phyloP scores from a whole-genome alignment of 1,140 invertebrate species.

The Oedothorax gibbosus region DNA sequence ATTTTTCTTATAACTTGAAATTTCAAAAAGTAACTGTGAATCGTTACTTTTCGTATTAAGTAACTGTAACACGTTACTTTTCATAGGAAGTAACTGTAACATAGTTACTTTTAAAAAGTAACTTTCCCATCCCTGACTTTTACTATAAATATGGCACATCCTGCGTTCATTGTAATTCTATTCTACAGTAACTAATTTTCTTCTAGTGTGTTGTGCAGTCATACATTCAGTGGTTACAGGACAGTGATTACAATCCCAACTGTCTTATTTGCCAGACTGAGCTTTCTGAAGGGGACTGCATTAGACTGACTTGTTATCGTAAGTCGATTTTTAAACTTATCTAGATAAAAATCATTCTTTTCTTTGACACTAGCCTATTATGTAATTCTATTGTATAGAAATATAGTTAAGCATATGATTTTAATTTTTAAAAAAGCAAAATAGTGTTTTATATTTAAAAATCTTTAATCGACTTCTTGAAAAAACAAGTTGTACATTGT shows the following conservation, averaged over 20 bases:
- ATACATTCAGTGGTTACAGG: conserved; percentile 96
- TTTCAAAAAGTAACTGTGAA: no score
- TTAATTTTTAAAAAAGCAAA: background rate
- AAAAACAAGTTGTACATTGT: background rate
- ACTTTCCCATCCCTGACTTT: no score
- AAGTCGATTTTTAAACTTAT: conserved; percentile 63
- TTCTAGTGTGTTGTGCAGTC: conserved; percentile 96
- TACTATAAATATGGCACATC: no score
- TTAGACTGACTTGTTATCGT: conserved; percentile 88
- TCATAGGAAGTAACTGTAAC: no score
- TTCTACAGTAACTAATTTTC: conserved; percentile 62
- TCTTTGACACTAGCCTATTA: background rate
- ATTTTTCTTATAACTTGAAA: no score
- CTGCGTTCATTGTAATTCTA: background rate
- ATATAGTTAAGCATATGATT: background rate
- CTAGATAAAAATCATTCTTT: background rate
- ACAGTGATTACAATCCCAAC: conserved; percentile 93
- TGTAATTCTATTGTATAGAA: background rate
- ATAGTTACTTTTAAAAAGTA: no score
- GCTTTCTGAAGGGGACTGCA: conserved; percentile 85
- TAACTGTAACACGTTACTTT: no score
- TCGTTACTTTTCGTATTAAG: no score
- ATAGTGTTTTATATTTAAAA: no score
- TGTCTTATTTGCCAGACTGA: conserved; percentile 88
- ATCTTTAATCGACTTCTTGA: background rate